phyloP scores from a whole-genome alignment of 2,797 vertebrate species.

The Mastacembelus armatus region DNA sequence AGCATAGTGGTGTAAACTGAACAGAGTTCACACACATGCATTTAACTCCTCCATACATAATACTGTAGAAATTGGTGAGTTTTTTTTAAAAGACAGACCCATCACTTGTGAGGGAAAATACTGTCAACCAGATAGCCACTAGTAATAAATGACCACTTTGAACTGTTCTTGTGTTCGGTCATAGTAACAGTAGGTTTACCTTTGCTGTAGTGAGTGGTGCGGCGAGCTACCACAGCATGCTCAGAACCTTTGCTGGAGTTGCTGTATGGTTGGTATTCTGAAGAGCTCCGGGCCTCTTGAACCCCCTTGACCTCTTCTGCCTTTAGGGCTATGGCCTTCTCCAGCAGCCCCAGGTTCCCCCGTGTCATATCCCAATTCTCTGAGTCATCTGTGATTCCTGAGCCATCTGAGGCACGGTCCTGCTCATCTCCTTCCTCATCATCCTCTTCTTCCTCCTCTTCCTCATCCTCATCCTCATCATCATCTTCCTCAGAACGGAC shows the following conservation, averaged over 20 bases:
- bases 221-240: conserved; percentile 68
- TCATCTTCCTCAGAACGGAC: conserved; percentile 88
- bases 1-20: too few species aligned
- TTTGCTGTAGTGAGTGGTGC: conserved; percentile 90
- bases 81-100: too few species aligned
- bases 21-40: too few species aligned
- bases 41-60: too few species aligned
- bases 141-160: too few species aligned
- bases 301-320: conserved; percentile 90
- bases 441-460: conserved; percentile 82
- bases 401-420: conserved; percentile 88
- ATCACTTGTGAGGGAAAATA: too few species aligned
- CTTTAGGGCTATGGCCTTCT: conserved; percentile 96
- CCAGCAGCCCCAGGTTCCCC: conserved; percentile 94
- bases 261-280: conserved; percentile 86
- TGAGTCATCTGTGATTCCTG: conserved; percentile 90
- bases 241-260: conserved; percentile 81
- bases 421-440: conserved; percentile 82
- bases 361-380: conserved; percentile 96
- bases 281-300: conserved; percentile 84
- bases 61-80: too few species aligned
- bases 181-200: conserved; percentile 67
- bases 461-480: conserved; percentile 84
- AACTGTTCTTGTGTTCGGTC: not conserved
- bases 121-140: too few species aligned